Evolutionary conservation across 2,888 invertebrate genomes (phyloP), one percentile per base, ranked within the genome.

Genomic region (Drosophila siamana): DNA sequence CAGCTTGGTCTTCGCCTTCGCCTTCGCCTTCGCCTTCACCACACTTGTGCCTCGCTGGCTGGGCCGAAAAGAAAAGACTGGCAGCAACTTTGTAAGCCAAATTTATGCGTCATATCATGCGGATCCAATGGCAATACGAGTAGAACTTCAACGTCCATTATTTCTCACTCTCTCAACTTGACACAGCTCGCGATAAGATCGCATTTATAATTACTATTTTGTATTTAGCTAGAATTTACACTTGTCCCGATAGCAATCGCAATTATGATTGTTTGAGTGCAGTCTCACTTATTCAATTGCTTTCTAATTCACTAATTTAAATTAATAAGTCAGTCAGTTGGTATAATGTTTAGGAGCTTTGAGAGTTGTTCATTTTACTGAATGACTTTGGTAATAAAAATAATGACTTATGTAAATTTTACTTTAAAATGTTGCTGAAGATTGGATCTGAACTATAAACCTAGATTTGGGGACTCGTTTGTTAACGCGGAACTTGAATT

Each of bases 21-120:
- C n/a, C 54, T 63, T 64, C 44, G 41, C 55, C 69, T 46, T 52
- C 41, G 28, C 43, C 57, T 41, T 52, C 66, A 52, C 41, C 33
- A 24, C 48, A 41, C 33, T 30, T n/a, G 8, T 38, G 73, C 69
- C 78, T 22, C 13, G 22, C 61, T 65, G 59, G 66, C 62, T 78
- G 71, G 50, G 40, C 26, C 11, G 50, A 7, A 11, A 44, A 22
- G 57, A 26, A 55, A 65, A 48, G 36, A 57, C 65, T 47, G 65
- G 69, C 69, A 64, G 73, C 60, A 57, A 75, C 57, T 64, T 71
- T 69, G 65, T 64, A 65, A 82, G 86, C 81, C 78, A 86, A 85
- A 86, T 86, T 84, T 80, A 85, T 85, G 85, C 86, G 88, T 74
- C 74, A 74, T 41, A 48, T 80, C 74, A 74, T 60, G 75, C 83